Conservation (phyloP, 2,797 vertebrate species). For the Myotis findleyi region DNA sequence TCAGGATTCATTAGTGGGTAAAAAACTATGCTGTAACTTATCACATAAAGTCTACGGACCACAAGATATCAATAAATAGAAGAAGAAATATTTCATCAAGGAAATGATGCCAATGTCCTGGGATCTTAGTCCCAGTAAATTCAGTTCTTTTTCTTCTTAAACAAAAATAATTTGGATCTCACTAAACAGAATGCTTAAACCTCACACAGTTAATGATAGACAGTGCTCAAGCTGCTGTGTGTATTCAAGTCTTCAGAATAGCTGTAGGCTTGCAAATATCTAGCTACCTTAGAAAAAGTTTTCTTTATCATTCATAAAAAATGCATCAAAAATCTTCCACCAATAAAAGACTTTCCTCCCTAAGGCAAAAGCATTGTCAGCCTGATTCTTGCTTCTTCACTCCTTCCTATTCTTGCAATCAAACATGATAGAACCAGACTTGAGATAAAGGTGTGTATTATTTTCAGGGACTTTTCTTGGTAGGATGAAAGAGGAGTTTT, state of each 20-base stretch:
- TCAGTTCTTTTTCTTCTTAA: conserved; percentile 39
- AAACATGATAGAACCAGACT: conserved; percentile 31
- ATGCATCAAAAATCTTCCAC: conserved; percentile 65
- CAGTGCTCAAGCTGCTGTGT: neutral
- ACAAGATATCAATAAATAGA: conserved; percentile 4
- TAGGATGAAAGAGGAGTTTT: neutral
- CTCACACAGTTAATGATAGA: neutral
- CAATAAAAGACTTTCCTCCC: conserved; percentile 24
- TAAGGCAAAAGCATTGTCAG: conserved; percentile 64
- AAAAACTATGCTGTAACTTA: neutral
- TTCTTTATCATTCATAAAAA: conserved; percentile 71
- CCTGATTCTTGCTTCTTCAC: neutral
- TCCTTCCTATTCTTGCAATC: conserved; percentile 7
- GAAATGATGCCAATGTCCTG: neutral
- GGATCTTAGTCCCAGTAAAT: neutral
- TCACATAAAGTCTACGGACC: neutral
- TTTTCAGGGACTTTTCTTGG: neutral
- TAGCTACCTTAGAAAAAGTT: conserved; percentile 57
- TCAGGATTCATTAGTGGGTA: neutral
- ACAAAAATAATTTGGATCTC: conserved; percentile 28
- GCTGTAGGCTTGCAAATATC: conserved; percentile 65
- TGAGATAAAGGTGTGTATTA: neutral
- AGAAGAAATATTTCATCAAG: neutral
- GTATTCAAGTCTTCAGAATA: conserved; percentile 38
- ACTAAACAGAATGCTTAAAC: conserved; percentile 35